Percentiles rank a stretch among this genome's conserved stretches.
These are phyloP conservation scores for Stenopsyche tienmushanensis DNA, from an alignment of 1,140 invertebrate genomes.

Conservation along the genomic window DNA sequence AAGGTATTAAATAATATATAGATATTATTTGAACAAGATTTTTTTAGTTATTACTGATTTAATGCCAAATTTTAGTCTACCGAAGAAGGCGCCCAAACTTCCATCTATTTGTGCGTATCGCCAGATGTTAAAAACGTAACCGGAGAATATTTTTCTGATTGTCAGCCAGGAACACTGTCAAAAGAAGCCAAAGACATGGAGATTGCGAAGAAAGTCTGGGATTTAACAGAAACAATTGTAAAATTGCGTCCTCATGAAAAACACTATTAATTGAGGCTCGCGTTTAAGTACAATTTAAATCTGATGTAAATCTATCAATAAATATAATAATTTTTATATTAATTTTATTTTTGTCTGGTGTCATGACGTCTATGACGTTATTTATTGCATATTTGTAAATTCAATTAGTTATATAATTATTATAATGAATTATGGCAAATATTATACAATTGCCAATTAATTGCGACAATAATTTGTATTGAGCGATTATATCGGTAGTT, in stretches of 20 bases:
- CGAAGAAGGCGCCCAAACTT: slow-evolving; percentile 78
- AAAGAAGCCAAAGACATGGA: slow-evolving; percentile 44
- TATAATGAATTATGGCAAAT: not conserved
- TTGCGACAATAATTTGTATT: too few species aligned
- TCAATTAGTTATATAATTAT: not conserved
- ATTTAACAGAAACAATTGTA: slow-evolving; percentile 49
- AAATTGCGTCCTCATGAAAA: slow-evolving; percentile 43
- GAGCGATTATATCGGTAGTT: too few species aligned
- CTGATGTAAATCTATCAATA: not conserved
- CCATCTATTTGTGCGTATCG: slow-evolving; percentile 74
- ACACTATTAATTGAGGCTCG: slow-evolving; percentile 16
- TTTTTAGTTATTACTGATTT: not conserved
- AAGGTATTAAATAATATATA: slow-evolving; percentile 21
- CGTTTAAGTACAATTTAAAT: not conserved
- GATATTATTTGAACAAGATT: not conserved
- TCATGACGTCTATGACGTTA: not conserved
- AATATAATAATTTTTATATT: not conserved
- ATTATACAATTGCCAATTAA: not conserved
- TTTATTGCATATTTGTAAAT: not conserved
- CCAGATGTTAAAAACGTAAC: slow-evolving; percentile 69
- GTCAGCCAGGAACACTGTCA: slow-evolving; percentile 47
- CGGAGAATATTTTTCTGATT: slow-evolving; percentile 85
- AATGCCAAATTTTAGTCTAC: too few species aligned
- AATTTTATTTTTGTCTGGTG: not conserved
- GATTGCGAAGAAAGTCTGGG: slow-evolving; percentile 50